Evolutionary conservation across 2,888 invertebrate species (phyloP), one percentile per base, ranked within the genome.

Genomic region (Oeneis ivallda): DNA sequence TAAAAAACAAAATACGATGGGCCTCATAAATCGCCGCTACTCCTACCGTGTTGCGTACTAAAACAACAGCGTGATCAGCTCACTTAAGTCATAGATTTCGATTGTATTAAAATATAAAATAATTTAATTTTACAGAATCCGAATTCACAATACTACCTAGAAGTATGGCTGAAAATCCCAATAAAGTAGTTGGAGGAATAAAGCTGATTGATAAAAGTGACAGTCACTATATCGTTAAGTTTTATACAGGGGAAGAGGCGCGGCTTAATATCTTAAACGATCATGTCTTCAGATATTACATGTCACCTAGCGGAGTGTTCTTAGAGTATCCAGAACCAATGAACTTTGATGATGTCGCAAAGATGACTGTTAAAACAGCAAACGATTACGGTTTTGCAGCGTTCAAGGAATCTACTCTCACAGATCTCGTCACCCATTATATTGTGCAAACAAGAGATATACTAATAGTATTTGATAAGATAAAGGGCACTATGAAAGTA

Each of bases 251-350:
- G 2, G 87, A 89, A 79, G 63, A 71, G 19, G 85, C 85, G 1
- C 82, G 76, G 70, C 69, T 92, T 26, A 76, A 83, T 64, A 83
- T 92, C 65, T 71, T 90, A 43, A 89, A 87, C 70, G 78, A 79
- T 56, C 90, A 90, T 76, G 87, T 87, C 0, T 85, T 90, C 63
- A 83, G 85, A 74, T 91, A 80, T 68, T 85, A 88, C 72, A 85
- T 91, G 84, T 86, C 89, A 2, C 86, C 85, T 1, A 79, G 74
- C n/a, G 83, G 82, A 1, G 69, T 70, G 2, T 92, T 90, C 67
- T 71, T 77, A 5, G 89, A 90, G 6, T 87, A 87, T 70, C 91
- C 91, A 5, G 69, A 70, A 58, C 89, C 91, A 3, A 77, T 80
- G 7, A 77, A 90, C 70, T 75, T 82, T 17, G 72, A 72, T 6